These are phyloP conservation scores for Archegozetes longisetosus DNA, from an alignment of 1,140 invertebrate species.

Conservation along the genomic window DNA sequence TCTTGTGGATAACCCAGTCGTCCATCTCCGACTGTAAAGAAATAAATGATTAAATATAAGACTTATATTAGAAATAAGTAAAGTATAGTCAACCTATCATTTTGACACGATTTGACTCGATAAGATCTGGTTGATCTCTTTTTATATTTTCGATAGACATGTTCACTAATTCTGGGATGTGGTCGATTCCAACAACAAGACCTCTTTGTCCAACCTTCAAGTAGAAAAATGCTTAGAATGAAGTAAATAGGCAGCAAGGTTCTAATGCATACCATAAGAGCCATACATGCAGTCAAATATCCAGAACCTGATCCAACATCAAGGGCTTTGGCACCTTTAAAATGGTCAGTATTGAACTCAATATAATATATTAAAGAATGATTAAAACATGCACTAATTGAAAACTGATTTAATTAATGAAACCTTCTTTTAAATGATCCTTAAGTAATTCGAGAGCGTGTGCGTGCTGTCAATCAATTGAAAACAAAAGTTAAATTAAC, in stretches of 20 bases:
- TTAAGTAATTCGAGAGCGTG: constrained; percentile 77
- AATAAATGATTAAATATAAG: background rate
- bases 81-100: constrained; percentile 43
- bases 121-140: constrained; percentile 48
- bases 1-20: constrained; percentile 49
- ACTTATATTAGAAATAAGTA: background rate
- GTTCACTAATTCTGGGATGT: constrained; percentile 67
- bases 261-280: constrained; percentile 46
- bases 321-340: constrained; percentile 52
- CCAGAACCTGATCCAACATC: constrained; percentile 93
- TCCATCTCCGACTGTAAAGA: constrained; percentile 55
- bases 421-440: constrained; percentile 50
- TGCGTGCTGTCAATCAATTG: constrained; percentile 47
- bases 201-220: constrained; percentile 49
- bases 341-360: background rate
- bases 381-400: background rate
- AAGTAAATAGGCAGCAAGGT: background rate
- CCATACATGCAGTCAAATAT: constrained; percentile 90
- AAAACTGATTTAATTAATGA: background rate
- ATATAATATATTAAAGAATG: background rate
- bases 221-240: constrained; percentile 8
- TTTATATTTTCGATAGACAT: constrained; percentile 58
- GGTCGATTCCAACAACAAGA: constrained; percentile 71
- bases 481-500: constrained; percentile 5
- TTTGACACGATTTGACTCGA: constrained; percentile 45